phyloP scores from a whole-genome alignment of 2,113 vertebrate genomes.

The Stegastes partitus region DNA sequence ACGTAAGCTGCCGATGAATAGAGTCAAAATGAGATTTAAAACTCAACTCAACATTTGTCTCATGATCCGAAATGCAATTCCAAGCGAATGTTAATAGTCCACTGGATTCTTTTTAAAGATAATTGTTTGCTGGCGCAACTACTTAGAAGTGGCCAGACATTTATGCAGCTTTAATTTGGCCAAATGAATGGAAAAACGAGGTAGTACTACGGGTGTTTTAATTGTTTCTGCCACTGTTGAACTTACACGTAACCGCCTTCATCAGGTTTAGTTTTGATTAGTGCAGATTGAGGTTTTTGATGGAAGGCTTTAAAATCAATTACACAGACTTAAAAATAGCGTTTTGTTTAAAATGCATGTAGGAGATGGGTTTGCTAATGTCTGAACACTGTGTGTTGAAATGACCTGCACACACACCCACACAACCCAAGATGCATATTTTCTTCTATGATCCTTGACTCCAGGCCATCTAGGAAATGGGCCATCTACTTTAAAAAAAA shows the following conservation, averaged over 20 bases:
- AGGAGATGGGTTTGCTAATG: not conserved
- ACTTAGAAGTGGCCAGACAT: not conserved
- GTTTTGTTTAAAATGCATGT: not conserved
- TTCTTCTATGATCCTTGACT: not conserved
- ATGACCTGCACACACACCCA: not conserved
- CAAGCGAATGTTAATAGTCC: no score
- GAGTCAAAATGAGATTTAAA: no score
- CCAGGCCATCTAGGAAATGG: conserved; percentile 53
- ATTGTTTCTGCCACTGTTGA: not conserved
- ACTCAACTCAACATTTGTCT: no score
- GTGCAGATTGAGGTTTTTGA: not conserved
- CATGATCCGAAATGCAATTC: no score
- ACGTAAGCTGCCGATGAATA: no score
- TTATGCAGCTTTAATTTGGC: not conserved
- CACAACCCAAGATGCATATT: not conserved
- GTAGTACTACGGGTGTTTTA: not conserved
- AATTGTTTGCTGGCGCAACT: not conserved
- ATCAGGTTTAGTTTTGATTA: not conserved
- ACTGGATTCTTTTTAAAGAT: not conserved
- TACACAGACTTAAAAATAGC: not conserved
- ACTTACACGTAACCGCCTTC: not conserved
- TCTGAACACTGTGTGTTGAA: not conserved
- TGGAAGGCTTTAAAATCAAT: no score
- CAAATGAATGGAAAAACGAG: not conserved
- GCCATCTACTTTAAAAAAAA: conserved; percentile 53